phyloP scores from a whole-genome alignment of 1,140 invertebrate species.

The Batillaria attramentaria region DNA sequence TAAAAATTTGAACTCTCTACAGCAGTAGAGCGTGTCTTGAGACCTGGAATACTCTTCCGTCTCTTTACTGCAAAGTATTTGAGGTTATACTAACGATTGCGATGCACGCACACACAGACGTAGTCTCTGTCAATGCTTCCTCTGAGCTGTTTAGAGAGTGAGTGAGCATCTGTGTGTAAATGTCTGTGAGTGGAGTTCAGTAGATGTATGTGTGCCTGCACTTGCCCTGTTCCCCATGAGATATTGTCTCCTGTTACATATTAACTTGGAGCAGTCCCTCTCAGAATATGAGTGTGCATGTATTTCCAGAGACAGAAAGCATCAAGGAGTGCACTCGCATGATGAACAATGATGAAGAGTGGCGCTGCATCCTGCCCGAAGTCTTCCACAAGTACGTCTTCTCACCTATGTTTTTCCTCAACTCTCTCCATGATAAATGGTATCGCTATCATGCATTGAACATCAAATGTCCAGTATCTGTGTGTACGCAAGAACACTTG shows the following conservation, averaged over 20 bases:
- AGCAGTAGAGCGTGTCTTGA: no score
- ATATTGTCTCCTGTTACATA: not conserved
- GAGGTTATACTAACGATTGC: no score
- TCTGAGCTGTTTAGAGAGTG: no score
- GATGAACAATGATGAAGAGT: conserved; percentile 33
- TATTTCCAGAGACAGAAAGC: conserved; percentile 45
- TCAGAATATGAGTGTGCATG: conserved; percentile 26
- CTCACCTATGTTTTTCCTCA: conserved; percentile 52
- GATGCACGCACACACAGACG: no score
- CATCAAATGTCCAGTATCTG: conserved; percentile 36
- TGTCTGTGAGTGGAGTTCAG: not conserved
- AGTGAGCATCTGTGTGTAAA: not conserved
- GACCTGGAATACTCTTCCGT: no score
- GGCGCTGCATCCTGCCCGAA: conserved; percentile 51
- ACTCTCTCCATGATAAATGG: conserved; percentile 57
- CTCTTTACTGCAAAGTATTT: no score
- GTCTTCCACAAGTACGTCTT: conserved; percentile 52
- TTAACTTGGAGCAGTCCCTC: not conserved
- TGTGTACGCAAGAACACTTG: conserved; percentile 41
- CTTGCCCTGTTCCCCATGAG: no score
- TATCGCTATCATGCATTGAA: conserved; percentile 40
- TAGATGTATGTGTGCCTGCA: not conserved
- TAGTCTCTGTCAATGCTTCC: no score
- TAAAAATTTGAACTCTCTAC: no score
- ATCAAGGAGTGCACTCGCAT: conserved; percentile 49